Percentiles rank a stretch among this genome's conserved stretches.
Evolutionary conservation across 2,113 vertebrate genomes (phyloP).

Genomic region (Elanus axillaris): DNA sequence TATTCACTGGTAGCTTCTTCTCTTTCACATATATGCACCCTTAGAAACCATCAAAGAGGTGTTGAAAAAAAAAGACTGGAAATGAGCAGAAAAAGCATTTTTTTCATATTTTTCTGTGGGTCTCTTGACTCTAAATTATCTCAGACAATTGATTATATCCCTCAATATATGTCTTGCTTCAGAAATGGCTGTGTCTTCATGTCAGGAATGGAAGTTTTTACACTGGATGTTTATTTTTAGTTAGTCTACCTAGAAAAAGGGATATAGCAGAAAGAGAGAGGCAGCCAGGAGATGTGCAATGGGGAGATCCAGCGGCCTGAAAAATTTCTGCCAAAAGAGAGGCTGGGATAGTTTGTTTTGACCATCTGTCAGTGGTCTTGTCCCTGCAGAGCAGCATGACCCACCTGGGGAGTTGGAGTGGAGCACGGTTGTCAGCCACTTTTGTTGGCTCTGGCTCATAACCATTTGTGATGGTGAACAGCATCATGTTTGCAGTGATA

Average conservation of each 20-base stretch:
- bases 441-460: background rate
- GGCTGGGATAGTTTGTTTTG: background rate
- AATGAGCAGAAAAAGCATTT: background rate
- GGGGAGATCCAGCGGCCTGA: background rate
- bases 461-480: background rate
- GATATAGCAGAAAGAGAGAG: background rate
- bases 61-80: background rate
- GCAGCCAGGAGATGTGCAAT: background rate
- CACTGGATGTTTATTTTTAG: background rate
- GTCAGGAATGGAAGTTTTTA: background rate
- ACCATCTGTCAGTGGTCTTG: background rate
- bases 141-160: background rate
- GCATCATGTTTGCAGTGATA: background rate
- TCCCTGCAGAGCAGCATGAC: background rate
- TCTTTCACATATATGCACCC: background rate
- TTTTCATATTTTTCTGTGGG: background rate
- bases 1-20: background rate
- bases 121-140: background rate
- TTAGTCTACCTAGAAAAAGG: background rate
- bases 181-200: background rate
- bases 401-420: background rate
- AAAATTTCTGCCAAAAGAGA: background rate
- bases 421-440: background rate
- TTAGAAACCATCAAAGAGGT: background rate
- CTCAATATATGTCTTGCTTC: background rate